Conservation (phyloP, 2,888 invertebrate genomes). For the Norana najaformis region DNA sequence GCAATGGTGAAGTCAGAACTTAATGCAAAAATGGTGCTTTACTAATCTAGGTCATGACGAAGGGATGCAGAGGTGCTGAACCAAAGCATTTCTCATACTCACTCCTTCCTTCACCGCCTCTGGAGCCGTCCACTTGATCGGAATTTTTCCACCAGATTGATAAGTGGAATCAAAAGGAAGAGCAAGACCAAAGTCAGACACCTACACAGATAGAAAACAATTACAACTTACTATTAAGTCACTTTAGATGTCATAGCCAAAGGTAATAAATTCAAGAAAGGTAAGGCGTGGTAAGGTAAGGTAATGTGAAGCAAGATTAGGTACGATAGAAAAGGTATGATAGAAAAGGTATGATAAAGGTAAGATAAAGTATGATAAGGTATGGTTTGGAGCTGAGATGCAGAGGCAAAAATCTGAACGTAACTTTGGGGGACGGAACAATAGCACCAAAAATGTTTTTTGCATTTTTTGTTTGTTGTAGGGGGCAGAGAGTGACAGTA, state of each 20-base stretch:
- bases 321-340: too few species aligned
- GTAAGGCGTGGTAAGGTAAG: neutral
- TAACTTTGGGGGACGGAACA: too few species aligned
- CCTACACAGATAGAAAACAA: constrained; percentile 50
- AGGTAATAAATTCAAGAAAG: neutral
- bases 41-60: neutral
- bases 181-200: constrained; percentile 69
- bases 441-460: too few species aligned
- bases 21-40: neutral
- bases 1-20: neutral
- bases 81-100: constrained; percentile 42
- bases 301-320: too few species aligned
- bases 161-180: constrained; percentile 65
- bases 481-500: too few species aligned
- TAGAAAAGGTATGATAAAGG: too few species aligned
- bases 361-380: too few species aligned
- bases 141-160: constrained; percentile 72
- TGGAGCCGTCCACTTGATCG: constrained; percentile 99
- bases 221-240: neutral
- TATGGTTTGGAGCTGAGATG: too few species aligned
- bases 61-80: neutral
- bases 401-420: too few species aligned
- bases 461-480: too few species aligned
- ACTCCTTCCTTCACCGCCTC: constrained; percentile 80
- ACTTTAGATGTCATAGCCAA: neutral